phyloP scores from a whole-genome alignment of 2,113 vertebrate species.

The Amphiprion percula region DNA sequence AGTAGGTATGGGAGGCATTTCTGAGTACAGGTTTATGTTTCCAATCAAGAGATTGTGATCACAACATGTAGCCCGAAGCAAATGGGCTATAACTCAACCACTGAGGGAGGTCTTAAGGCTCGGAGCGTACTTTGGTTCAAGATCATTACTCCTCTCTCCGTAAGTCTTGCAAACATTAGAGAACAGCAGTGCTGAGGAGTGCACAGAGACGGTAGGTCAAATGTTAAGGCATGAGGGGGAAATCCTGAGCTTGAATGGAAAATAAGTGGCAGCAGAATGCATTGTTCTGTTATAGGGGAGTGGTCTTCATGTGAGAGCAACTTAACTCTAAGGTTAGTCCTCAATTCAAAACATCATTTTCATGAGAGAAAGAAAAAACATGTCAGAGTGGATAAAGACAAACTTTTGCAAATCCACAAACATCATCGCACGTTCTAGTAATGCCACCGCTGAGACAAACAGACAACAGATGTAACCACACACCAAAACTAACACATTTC shows the following conservation, averaged over 20 bases:
- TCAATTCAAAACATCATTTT: conserved; percentile 1
- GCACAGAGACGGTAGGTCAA: conserved; percentile 45
- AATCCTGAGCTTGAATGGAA: conserved; percentile 61
- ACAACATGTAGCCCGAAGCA: conserved; percentile 60
- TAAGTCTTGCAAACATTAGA: conserved; percentile 47
- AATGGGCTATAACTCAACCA: conserved; percentile 69
- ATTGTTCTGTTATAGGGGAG: conserved; percentile 61
- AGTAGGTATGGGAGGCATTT: conserved; percentile 30
- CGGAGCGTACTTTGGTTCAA: conserved; percentile 53
- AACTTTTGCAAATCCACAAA: conserved; percentile 28
- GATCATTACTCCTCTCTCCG: conserved; percentile 59
- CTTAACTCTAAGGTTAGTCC: conserved; percentile 10
- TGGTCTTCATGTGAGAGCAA: conserved; percentile 46
- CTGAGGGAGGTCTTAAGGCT: conserved; percentile 61
- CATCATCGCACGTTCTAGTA: conserved; percentile 30
- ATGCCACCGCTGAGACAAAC: conserved; percentile 36
- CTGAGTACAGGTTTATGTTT: conserved; percentile 60
- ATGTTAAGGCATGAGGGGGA: conserved; percentile 40
- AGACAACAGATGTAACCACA: conserved; percentile 48
- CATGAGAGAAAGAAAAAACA: background rate
- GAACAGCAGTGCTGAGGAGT: conserved; percentile 27
- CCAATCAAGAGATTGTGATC: conserved; percentile 74
- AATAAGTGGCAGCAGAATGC: conserved; percentile 43
- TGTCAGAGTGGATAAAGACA: background rate
- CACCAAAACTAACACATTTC: conserved; percentile 43